Base-by-base conservation (phyloP, 2,888 invertebrate species). In the Tinea pellionella region DNA sequence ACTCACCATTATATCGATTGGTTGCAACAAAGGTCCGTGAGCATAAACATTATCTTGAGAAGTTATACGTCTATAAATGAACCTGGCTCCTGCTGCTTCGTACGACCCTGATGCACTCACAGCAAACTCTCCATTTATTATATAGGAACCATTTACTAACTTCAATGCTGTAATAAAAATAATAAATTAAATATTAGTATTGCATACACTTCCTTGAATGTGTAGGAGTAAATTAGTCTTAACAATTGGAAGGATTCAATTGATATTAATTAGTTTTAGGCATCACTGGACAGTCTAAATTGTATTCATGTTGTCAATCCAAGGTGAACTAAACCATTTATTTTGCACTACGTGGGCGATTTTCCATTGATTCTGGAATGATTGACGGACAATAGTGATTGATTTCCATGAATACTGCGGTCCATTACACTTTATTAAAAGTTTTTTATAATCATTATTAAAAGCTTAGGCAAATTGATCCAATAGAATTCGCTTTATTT, bases 1-100 rank as follows among this genome's bases (percentile, higher is more conserved):
- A 57, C 58, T 70, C 80, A 94, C 94, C 93, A 96, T 92, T 62
- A 97, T 92, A 70, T 95, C 94, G 55, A 97, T 80, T 30, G 93
- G 89, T 65, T 92, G 90, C 60, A 89, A 88, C 60, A 94, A 89
- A 24, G 96, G 96, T 59, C 96, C 96, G 11, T 90, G 82, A 16
- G 92, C 89, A 8, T 89, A 89, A 60, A 94, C 89, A 68, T 91
- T 90, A 74, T 94, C 94, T 0, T 89, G 81, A 15, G 89, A 89
- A 64, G 90, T 91, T 73, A 91, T 91, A 64, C 91, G 89, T 63
- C 89, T 88, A 78, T 94, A 95, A 62, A 89, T 88, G 71, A 95
- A 92, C 61, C 88, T 88, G 0, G 93, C 90, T 6, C 94, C 94
- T 13, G 90, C 92, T 16, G 88, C 92, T 65, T 90, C 89, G 67